These are phyloP conservation scores for Paramormyrops hopkinsi DNA, from an alignment of 2,797 vertebrate genomes.

Conservation along the genomic window DNA sequence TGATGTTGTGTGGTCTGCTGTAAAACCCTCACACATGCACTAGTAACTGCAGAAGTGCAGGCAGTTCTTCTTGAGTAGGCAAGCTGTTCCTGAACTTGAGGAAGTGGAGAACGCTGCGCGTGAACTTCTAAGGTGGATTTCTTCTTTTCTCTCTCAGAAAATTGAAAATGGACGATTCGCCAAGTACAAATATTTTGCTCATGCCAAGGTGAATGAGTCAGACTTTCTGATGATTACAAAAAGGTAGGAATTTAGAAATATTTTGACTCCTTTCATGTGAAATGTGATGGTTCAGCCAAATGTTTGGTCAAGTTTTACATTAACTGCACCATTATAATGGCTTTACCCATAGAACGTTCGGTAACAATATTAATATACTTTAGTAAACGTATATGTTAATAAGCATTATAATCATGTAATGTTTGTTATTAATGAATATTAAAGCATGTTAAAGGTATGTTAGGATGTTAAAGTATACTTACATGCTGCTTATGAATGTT, in stretches of 20 bases:
- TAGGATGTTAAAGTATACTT: neutral
- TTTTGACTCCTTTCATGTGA: slow-evolving; percentile 47
- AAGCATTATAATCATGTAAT: neutral
- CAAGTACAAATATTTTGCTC: slow-evolving; percentile 89
- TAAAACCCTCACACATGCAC: neutral
- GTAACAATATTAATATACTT: neutral
- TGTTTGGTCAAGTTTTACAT: neutral
- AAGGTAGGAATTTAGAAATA: slow-evolving; percentile 65
- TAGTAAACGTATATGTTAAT: neutral
- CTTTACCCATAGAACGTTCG: neutral
- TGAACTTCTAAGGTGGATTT: neutral
- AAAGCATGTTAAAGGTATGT: neutral
- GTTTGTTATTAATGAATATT: neutral
- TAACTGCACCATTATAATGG: neutral
- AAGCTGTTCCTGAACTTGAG: neutral
- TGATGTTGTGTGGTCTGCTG: neutral
- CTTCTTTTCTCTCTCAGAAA: slow-evolving; percentile 63
- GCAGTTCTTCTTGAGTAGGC: neutral
- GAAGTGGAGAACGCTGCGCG: neutral
- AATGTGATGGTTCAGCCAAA: neutral
- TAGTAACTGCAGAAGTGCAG: neutral
- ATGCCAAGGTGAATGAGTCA: slow-evolving; percentile 90
- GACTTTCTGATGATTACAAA: slow-evolving; percentile 96
- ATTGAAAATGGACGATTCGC: slow-evolving; percentile 98
- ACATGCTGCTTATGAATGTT: neutral